phyloP scores from a whole-genome alignment of 2,113 vertebrate genomes.

The Epinephelus fuscoguttatus region DNA sequence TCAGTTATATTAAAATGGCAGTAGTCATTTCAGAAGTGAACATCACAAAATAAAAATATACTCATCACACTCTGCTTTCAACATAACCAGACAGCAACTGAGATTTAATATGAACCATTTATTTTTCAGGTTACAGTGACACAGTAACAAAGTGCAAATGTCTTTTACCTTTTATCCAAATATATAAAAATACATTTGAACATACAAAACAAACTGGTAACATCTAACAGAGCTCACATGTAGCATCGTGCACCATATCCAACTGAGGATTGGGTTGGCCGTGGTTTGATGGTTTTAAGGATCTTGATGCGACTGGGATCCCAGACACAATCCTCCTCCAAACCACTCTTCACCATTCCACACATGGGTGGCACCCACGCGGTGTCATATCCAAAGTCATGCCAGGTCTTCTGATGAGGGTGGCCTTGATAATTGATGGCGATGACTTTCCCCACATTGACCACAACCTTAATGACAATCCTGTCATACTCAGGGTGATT shows the following conservation, averaged over 20 bases:
- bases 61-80: background rate
- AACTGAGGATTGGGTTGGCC: rapidly evolving
- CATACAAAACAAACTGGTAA: background rate
- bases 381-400: background rate
- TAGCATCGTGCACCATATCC: background rate
- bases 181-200: constrained; percentile 37
- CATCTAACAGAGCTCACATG: background rate
- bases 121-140: background rate
- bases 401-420: constrained; percentile 68
- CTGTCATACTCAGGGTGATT: rapidly evolving
- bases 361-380: constrained; percentile 69
- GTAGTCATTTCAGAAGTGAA: background rate
- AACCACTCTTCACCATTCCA: constrained; percentile 73
- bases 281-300: constrained; percentile 10
- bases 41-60: background rate
- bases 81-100: background rate
- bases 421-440: constrained; percentile 62
- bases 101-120: constrained; percentile 4
- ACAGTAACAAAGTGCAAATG: background rate
- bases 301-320: constrained; percentile 56
- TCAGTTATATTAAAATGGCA: background rate
- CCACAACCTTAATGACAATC: constrained; percentile 49
- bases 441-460: constrained; percentile 56
- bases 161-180: constrained; percentile 20
- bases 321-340: constrained; percentile 83